Evolutionary conservation across 1,140 invertebrate genomes (phyloP), one percentile per base, ranked within the genome.

Genomic region (Drosophila cardini): DNA sequence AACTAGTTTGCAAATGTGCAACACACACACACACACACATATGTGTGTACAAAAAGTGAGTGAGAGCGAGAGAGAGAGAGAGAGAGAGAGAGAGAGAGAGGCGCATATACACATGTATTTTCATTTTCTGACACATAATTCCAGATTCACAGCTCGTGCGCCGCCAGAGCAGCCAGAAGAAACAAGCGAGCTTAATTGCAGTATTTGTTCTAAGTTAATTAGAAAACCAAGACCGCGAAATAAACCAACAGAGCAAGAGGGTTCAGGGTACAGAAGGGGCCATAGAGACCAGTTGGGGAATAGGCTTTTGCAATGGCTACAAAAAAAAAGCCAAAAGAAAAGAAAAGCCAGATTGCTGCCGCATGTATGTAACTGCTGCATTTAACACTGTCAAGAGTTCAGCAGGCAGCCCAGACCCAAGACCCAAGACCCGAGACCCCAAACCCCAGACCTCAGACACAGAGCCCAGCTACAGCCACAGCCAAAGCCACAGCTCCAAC

Each of bases 101-200:
- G 34, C 30, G 40, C 32, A 56, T 48, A 50, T 53, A 69, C 70
- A 63, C 67, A 76, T 80, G 73, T 68, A 86, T 80, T 90, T 90
- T 90, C 79, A 90, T 90, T 90, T 90, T 90, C 86, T 90, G 86
- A 90, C 86, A 90, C 86, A 90, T 90, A 90, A 90, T 84, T 90
- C 87, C 80, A 90, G 76, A 87, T 90, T 86, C 82, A 72, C 69
- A 75, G 76, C 73, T 78, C 72, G 72, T 77, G 64, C 62, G 68
- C 78, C 64, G 82, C 56, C 76, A 77, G 68, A 50, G 56, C 61
- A 52, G 70, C 45, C n/a, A 71, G 52, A 70, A 87, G 60, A 73
- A 87, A 89, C 84, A 87, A 89, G 76, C 79, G 84, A 61, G 80
- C 83, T 87, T 87, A 87, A 87, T 87, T 87, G 84, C 83, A 83